Evolutionary conservation across 1,140 invertebrate species (phyloP).

Genomic region (Heliconius congener): DNA sequence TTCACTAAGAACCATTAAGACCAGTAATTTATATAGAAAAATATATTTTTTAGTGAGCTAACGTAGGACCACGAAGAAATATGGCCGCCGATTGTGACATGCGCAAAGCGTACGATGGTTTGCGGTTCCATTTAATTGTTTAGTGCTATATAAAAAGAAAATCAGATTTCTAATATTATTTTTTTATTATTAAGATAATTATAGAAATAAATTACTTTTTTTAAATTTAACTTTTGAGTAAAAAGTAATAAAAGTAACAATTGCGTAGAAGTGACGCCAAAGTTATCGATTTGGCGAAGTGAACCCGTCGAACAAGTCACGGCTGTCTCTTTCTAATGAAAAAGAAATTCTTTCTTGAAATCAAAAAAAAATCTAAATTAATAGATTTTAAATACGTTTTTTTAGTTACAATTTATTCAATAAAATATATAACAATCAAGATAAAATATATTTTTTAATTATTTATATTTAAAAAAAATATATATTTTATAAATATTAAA

Average conservation of each 20-base stretch:
- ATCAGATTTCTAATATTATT: background rate
- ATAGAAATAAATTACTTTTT: background rate
- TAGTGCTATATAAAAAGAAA: background rate
- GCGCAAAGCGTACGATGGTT: conserved; percentile 19
- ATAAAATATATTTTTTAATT: too few species aligned
- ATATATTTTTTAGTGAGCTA: background rate
- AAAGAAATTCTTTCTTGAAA: background rate
- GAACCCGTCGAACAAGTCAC: background rate
- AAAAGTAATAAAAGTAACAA: conserved; percentile 8
- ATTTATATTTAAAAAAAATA: too few species aligned
- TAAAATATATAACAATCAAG: too few species aligned
- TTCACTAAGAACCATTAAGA: background rate
- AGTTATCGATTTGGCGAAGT: conserved; percentile 49
- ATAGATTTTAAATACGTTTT: background rate
- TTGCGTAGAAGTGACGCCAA: conserved; percentile 38
- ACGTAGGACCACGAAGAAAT: background rate
- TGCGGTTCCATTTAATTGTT: background rate
- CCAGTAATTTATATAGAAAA: background rate
- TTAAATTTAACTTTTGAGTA: background rate
- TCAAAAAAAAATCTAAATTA: background rate
- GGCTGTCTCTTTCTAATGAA: background rate
- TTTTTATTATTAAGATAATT: background rate
- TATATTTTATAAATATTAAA: too few species aligned
- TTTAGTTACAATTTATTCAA: too few species aligned
- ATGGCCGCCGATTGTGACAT: conserved; percentile 3